Evolutionary conservation across 2,797 vertebrate genomes (phyloP).

Genomic region (Xerus rutilus): DNA sequence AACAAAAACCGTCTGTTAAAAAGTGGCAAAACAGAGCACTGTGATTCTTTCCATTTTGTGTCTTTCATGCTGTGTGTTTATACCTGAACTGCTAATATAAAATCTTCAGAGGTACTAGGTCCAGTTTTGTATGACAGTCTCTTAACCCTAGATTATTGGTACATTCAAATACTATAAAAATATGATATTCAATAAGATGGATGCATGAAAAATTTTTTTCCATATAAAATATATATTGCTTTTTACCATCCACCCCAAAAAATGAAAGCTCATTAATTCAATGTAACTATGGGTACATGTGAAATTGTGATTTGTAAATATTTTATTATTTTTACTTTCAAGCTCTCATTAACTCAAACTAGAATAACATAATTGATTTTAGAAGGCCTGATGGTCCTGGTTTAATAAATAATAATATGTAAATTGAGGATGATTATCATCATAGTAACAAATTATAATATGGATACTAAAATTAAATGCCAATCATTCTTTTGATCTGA

Average conservation of each 20-base stretch:
- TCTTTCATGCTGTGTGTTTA: not conserved
- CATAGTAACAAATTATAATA: conserved; percentile 61
- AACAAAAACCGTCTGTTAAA: not conserved
- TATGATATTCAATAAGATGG: not conserved
- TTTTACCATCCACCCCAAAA: not conserved
- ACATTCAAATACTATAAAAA: conserved; percentile 22
- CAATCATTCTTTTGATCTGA: conserved; percentile 35
- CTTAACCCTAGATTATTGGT: not conserved
- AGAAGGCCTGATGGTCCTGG: conserved; percentile 7
- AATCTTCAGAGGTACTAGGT: not conserved
- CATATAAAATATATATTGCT: conserved; percentile 27
- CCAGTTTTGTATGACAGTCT: not conserved
- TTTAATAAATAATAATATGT: conserved; percentile 61
- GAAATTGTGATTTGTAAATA: conserved; percentile 68
- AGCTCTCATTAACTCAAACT: conserved; percentile 54
- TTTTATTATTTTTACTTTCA: conserved; percentile 66
- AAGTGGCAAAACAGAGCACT: not conserved
- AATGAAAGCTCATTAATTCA: not conserved
- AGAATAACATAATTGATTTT: conserved; percentile 57
- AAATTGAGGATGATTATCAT: conserved; percentile 62
- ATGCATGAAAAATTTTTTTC: not conserved
- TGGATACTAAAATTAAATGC: conserved; percentile 64
- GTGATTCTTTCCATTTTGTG: not conserved
- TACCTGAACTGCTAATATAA: conserved; percentile 18
- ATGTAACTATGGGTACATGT: conserved; percentile 44